Base-by-base conservation (phyloP, 2,888 invertebrate genomes). In the Drosophila niveifrons region DNA sequence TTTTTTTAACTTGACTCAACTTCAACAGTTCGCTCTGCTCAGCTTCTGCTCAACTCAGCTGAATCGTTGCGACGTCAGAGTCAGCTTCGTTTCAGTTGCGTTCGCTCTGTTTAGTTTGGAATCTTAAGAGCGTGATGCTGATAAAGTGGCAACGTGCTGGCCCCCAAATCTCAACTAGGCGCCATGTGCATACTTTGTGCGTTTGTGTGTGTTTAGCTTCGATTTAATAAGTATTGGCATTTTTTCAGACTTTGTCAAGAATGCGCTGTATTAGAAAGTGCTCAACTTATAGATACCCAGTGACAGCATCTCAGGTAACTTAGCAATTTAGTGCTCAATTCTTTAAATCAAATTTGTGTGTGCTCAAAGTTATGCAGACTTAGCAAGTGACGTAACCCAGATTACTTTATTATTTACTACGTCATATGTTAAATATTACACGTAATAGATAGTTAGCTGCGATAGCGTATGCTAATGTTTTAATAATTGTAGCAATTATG, bases 51-150 rank as follows among this genome's bases (percentile, higher is more conserved):
- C 15, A 41, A 15, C 50, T 44, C 44, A 47, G 36, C 62, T 31
- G 31, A 34, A 31, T 43, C 39, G 56, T 41, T 13, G 13, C 10
- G 41, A 65, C 75, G 43, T 51, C 43, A 23, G 23, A 23, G 23
- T 23, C 23, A 43, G 46, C 65, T 36, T 36, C 36, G 47, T 29
- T 23, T 23, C 44, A 46, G 44, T 48, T 51, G 18, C 18, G 31
- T 61, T 34, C 39, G 43, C 59, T 61, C 59, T 43, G 59, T 61
- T 68, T 72, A 58, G 65, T 58, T 75, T 75, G 70, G 81, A 87
- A 75, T 82, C 87, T 82, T 81, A 75, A 86, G 82, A 82, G 82
- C 78, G 87, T 75, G 82, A 67, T 87, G 78, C 87, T 82, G 82
- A 82, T 82, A 87, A 81, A 75, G 51, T 78, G 68, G 41, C 87